Base-by-base conservation (phyloP, 37 sponge, comb jelly and placozoan species). In the Bolinopsis microptera region DNA sequence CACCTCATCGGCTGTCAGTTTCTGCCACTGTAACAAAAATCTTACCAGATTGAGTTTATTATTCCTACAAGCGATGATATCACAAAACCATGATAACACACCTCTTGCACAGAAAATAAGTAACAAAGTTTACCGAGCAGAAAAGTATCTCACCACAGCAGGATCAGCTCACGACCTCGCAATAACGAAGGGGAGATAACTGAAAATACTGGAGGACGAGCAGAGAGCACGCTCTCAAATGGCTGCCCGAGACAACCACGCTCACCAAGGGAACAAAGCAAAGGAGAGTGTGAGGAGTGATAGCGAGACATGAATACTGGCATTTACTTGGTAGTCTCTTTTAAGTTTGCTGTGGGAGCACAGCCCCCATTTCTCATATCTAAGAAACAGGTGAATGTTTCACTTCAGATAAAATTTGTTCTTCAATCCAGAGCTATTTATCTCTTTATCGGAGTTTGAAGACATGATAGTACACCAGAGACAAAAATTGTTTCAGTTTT, bases 1-100 rank as follows among this genome's bases (percentile, higher is more conserved):
- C 36, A 98, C 96, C 22, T 98, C 98, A 0, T 98, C 98, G 2
- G 96, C 37, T 23, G 96, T 82, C 76, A 94, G 83, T 69, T 98
- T 98, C 80, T 97, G 76, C 98, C 98, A 98, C 96, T 98, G 92
- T 1, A 77, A 77, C 21, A n/a, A n/a, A 26, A 24, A 70, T 70
- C 68, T 21, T 9, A 61, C 9, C 18, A 18, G 18, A 9, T 61
- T 61, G 68, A 61, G 18, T 18, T 21, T 18, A 61, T 21, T 61
- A 61, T 61, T 61, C 9, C 68, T n/a, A n/a, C n/a, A n/a, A n/a
- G n/a, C n/a, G n/a, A n/a, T n/a, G n/a, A n/a, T n/a, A n/a, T n/a
- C n/a, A n/a, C n/a, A n/a, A n/a, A n/a, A n/a, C n/a, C n/a, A n/a
- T n/a, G n/a, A n/a, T n/a, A n/a, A 61, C 9, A 61, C 68, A 61